Percentiles rank a stretch among this genome's conserved stretches.
phyloP scores from a whole-genome alignment of 2,113 vertebrate species.

The Macaca fascicularis region T2T-MFA8v1.1 NC_088376.1:150748501-150749000 shows the following conservation, averaged over 20 bases:
- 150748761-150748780: background rate
- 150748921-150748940: background rate
- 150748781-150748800: background rate
- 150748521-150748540: background rate
- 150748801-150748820: background rate
- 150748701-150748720: background rate
- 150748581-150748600: background rate
- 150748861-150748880: background rate
- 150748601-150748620: background rate
- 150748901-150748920: background rate
- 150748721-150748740: background rate
- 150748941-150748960: rapidly evolving
- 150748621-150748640: background rate
- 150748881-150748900: background rate
- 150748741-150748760: background rate
- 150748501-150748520: background rate
- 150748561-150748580: background rate
- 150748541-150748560: background rate
- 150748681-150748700: background rate
- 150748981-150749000: background rate
- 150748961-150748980: background rate
- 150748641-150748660: background rate
- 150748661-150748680: background rate
- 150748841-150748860: background rate
- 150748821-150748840: background rate